These are phyloP conservation scores for Exocentrus adspersus DNA, from an alignment of 2,888 invertebrate genomes.

Conservation along the genomic window DNA sequence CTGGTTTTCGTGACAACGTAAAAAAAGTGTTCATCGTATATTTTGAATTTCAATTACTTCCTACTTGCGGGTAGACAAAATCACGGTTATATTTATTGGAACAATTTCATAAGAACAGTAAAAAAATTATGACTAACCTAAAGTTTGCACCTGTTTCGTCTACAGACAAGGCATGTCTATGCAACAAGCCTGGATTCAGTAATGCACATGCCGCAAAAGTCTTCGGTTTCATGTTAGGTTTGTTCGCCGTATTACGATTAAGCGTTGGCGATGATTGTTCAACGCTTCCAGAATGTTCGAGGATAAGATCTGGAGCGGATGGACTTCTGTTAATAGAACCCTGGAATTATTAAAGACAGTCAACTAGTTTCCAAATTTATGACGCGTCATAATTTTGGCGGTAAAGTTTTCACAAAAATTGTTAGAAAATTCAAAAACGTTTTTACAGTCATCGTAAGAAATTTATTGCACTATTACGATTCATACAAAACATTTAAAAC, in stretches of 20 bases:
- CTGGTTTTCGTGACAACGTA: neutral
- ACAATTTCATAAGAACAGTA: too few relatives aligned
- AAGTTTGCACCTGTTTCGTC: conserved; percentile 72
- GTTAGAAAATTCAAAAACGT: too few relatives aligned
- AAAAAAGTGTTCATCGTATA: neutral
- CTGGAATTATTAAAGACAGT: conserved; percentile 41
- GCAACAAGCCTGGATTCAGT: conserved; percentile 73
- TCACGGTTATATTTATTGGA: too few relatives aligned
- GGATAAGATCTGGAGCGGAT: conserved; percentile 69
- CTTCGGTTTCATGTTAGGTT: conserved; percentile 40
- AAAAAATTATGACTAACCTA: conserved; percentile 51
- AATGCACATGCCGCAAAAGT: conserved; percentile 66
- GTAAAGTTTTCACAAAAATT: too few relatives aligned
- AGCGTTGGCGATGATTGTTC: conserved; percentile 48
- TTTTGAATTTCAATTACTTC: too few relatives aligned
- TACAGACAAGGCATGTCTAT: conserved; percentile 84
- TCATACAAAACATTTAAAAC: too few relatives aligned
- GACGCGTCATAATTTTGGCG: neutral
- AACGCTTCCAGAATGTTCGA: conserved; percentile 56
- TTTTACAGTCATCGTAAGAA: too few relatives aligned
- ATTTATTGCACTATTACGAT: too few relatives aligned
- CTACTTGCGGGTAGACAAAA: too few relatives aligned
- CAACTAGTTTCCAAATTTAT: neutral
- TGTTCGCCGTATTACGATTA: conserved; percentile 34
- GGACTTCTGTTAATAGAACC: conserved; percentile 66